Evolutionary conservation across 2,113 vertebrate species (phyloP).

Genomic region (Hippopotamus amphibius): DNA sequence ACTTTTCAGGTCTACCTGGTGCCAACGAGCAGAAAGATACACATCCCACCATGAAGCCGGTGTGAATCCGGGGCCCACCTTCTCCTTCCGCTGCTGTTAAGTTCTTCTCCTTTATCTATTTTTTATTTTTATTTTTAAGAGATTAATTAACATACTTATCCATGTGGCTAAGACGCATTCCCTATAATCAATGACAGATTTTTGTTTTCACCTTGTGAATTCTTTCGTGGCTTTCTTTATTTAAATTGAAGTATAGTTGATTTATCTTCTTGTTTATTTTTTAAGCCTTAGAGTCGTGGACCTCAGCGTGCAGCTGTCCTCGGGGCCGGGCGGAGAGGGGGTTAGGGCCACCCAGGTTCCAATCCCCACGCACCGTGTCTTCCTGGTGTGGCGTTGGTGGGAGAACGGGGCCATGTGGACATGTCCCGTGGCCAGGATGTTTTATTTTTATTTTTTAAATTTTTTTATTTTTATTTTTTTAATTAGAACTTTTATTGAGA

Average conservation of each 20-base stretch:
- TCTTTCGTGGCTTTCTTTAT: neutral
- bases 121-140: neutral
- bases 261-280: fast-evolving
- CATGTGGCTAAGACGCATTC: neutral
- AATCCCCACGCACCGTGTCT: fast-evolving
- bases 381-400: neutral
- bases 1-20: fast-evolving
- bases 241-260: neutral
- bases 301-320: neutral
- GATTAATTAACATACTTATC: neutral
- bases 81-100: neutral
- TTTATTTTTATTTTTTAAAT: too few species aligned
- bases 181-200: neutral
- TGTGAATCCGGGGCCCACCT: fast-evolving
- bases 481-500: too few species aligned
- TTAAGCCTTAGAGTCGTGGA: neutral
- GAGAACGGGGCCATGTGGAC: fast-evolving
- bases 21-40: fast-evolving
- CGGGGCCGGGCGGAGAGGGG: neutral
- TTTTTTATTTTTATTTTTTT: too few species aligned
- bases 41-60: fast-evolving
- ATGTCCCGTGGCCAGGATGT: fast-evolving
- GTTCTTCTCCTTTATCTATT: too few species aligned
- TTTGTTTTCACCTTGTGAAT: neutral
- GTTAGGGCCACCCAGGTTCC: neutral